Conservation (phyloP, 53 echinoderm and acorn worm genomes). For the Zoroaster sp. region DNA sequence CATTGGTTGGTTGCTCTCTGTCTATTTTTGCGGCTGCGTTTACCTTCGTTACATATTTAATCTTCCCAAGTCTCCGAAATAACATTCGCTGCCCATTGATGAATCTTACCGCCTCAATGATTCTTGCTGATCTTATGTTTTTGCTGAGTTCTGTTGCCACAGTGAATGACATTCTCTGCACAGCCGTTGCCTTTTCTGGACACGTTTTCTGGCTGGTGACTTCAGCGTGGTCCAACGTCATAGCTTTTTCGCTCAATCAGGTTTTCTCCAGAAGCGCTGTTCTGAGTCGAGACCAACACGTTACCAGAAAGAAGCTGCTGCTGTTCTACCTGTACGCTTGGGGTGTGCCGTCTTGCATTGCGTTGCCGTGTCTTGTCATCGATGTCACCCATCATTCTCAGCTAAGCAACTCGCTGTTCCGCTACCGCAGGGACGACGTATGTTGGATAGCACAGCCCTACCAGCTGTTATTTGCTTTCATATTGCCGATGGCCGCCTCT, state of each 20-base stretch:
- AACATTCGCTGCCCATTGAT: slow-evolving; percentile 72
- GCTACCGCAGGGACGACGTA: slow-evolving; percentile 23
- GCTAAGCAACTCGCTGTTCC: background rate
- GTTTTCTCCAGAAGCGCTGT: background rate
- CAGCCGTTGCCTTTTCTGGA: slow-evolving; percentile 59
- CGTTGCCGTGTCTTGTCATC: background rate
- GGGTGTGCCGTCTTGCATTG: background rate
- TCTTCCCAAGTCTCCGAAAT: slow-evolving; percentile 67
- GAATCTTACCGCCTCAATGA: slow-evolving; percentile 67
- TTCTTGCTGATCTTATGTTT: slow-evolving; percentile 58
- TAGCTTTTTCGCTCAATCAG: slow-evolving; percentile 53
- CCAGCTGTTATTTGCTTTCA: slow-evolving; percentile 45
- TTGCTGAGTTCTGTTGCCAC: slow-evolving; percentile 47
- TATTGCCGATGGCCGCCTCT: slow-evolving; percentile 1
- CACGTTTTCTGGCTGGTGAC: slow-evolving; percentile 70
- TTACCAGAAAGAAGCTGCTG: background rate
- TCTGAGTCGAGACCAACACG: too few relatives aligned
- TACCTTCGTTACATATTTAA: slow-evolving; percentile 66
- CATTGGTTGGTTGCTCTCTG: slow-evolving; percentile 10
- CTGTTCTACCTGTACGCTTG: background rate
- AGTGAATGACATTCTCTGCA: slow-evolving; percentile 44
- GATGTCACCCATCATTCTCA: background rate
- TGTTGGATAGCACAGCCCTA: slow-evolving; percentile 30
- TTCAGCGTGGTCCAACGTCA: slow-evolving; percentile 68
- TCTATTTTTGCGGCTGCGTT: slow-evolving; percentile 51